phyloP scores from a whole-genome alignment of 2,888 invertebrate genomes.

The Microplitis manilae region DNA sequence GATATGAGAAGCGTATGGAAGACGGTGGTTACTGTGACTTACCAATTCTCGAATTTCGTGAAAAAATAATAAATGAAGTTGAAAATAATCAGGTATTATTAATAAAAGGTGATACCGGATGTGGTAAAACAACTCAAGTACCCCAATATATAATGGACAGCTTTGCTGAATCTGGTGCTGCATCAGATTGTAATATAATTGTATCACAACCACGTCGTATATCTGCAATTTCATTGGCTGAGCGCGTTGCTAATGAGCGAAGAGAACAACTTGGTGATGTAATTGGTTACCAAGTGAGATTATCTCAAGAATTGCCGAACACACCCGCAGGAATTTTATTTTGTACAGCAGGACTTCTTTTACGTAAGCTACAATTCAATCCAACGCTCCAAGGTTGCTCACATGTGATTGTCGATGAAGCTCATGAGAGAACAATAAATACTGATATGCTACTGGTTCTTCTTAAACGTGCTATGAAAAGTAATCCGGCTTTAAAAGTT shows the following conservation, averaged over 20 bases:
- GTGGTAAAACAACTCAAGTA: slow-evolving; percentile 82
- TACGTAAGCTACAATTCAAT: slow-evolving; percentile 72
- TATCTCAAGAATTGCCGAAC: slow-evolving; percentile 73
- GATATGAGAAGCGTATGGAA: slow-evolving; percentile 21
- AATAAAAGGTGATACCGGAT: slow-evolving; percentile 81
- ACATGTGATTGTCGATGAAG: slow-evolving; percentile 83
- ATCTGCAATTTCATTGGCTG: slow-evolving; percentile 79
- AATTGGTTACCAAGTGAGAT: slow-evolving; percentile 80
- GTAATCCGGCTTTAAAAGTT: slow-evolving; percentile 75
- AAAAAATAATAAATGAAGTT: slow-evolving; percentile 74
- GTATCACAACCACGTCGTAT: slow-evolving; percentile 81
- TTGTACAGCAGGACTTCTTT: slow-evolving; percentile 80
- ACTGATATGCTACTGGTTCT: slow-evolving; percentile 79
- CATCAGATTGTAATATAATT: slow-evolving; percentile 74
- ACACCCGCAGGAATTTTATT: slow-evolving; percentile 77
- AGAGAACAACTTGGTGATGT: slow-evolving; percentile 78
- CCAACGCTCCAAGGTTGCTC: slow-evolving; percentile 74
- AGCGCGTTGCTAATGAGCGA: slow-evolving; percentile 78
- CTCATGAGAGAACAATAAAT: slow-evolving; percentile 81
- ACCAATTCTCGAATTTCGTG: slow-evolving; percentile 61
- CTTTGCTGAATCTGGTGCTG: slow-evolving; percentile 69
- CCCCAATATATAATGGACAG: slow-evolving; percentile 77
- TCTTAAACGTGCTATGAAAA: slow-evolving; percentile 74
- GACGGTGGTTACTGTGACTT: slow-evolving; percentile 8
- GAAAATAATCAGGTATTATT: slow-evolving; percentile 74